Evolutionary conservation across 2,797 vertebrate species (phyloP).

Genomic region (Sebastes iracundus): DNA sequence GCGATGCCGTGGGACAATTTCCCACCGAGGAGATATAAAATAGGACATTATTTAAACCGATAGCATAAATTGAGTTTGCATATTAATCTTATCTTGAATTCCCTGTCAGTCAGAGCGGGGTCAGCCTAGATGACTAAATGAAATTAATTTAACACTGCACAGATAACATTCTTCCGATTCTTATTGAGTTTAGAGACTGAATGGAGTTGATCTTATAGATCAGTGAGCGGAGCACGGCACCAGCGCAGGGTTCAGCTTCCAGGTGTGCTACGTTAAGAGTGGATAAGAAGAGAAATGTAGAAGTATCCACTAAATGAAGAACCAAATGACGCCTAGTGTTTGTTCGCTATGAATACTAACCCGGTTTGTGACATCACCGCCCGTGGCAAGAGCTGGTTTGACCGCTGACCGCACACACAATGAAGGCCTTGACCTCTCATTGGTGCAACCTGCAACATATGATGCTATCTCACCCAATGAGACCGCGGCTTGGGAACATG

Average conservation of each 20-base stretch:
- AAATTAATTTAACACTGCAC: slow-evolving; percentile 12
- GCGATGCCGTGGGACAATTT: neutral
- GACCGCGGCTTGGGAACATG: slow-evolving; percentile 25
- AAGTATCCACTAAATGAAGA: neutral
- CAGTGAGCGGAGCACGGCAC: neutral
- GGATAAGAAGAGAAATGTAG: slow-evolving; percentile 7
- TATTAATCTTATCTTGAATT: slow-evolving; percentile 20
- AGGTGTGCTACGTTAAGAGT: neutral
- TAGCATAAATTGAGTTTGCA: slow-evolving; percentile 4
- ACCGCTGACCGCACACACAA: slow-evolving; percentile 62
- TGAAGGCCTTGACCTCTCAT: slow-evolving; percentile 66
- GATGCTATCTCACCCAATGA: slow-evolving; percentile 68
- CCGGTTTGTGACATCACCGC: slow-evolving; percentile 34
- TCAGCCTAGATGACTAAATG: slow-evolving; percentile 15
- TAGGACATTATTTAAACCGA: slow-evolving; percentile 10
- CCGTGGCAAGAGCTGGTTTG: slow-evolving; percentile 48
- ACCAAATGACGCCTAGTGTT: slow-evolving; percentile 1
- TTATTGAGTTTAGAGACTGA: slow-evolving; percentile 12
- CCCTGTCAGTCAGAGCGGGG: neutral
- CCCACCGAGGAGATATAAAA: slow-evolving; percentile 8
- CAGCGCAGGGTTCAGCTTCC: neutral
- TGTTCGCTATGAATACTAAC: slow-evolving; percentile 52
- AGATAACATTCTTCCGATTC: slow-evolving; percentile 36
- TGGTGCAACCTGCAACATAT: slow-evolving; percentile 69
- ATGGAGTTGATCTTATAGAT: neutral